Evolutionary conservation across 2,113 vertebrate species (phyloP).

Genomic region (Willisornis vidua): DNA sequence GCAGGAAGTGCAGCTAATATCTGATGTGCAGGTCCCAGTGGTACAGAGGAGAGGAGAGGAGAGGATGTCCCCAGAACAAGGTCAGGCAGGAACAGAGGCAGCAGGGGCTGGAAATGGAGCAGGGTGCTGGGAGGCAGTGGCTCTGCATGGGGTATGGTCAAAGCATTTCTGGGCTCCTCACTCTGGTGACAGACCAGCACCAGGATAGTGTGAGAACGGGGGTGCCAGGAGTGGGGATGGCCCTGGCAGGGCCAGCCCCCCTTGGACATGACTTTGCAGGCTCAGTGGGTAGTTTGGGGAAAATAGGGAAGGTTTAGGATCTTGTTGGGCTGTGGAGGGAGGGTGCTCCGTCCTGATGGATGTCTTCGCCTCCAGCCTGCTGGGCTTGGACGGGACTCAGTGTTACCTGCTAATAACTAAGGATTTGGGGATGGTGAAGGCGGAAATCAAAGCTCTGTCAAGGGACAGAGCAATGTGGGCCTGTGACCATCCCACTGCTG

Average conservation of each 20-base stretch:
- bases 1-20: neutral
- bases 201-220: neutral
- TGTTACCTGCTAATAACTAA: neutral
- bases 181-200: neutral
- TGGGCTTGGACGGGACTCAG: neutral
- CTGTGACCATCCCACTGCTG: neutral
- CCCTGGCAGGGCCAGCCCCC: neutral
- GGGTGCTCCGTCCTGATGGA: neutral
- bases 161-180: neutral
- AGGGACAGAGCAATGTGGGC: neutral
- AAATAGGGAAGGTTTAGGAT: neutral
- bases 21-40: neutral
- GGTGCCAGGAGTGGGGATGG: neutral
- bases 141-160: rapidly evolving
- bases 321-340: neutral
- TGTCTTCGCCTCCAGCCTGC: neutral
- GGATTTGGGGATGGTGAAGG: neutral
- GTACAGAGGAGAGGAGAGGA: neutral
- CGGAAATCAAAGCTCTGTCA: neutral
- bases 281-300: neutral
- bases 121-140: rapidly evolving
- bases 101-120: neutral
- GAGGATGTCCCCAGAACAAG: constrained; percentile 2
- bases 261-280: neutral
- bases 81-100: neutral